Base-by-base conservation (phyloP, 2,113 vertebrate species). In the Candoia aspera region DNA sequence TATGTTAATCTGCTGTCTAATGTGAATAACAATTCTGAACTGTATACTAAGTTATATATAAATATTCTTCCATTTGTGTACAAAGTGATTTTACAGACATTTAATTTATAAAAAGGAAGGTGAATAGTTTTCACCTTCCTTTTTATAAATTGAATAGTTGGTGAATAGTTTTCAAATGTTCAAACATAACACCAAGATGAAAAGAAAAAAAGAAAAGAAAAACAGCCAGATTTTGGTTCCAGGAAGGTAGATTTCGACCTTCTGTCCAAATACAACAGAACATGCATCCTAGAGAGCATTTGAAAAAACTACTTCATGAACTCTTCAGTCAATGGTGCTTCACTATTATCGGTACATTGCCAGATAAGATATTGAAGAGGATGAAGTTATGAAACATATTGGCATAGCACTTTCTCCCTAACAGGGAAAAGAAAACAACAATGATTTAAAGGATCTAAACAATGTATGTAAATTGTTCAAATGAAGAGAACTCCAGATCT, bases 21-120 rank as follows among this genome's bases (percentile, higher is more conserved):
- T 91, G 24, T 94, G 87, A 95, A 95, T 86, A 94, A 0, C 2
- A 96, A 94, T 95, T 93, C 92, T 86, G 55, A n/a, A 79, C 12
- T 87, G 6, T 59, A 92, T 93, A 57, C 23, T 59, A 60, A 55
- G 93, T 93, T 86, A 33, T 62, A 54, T 11, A 26, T 10, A 1
- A 2, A 33, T 33, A 33, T 33, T 73, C 11, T n/a, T 15, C 29
- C 11, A 73, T 73, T 79, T 79, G 33, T 79, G 33, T 53, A 53
- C 42, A 4, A 79, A 93, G 3, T 58, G 91, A 4, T 92, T 17
- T 4, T 0, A 0, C 54, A 91, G n/a, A 87, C 90, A 9, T 87
- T 87, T 89, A 2, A 93, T 79, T 26, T 91, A 59, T 84, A 86
- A 0, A 0, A 1, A 86, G 17, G 54, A 42, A 68, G 24, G 42